These are phyloP conservation scores for Aethes cnicana DNA, from an alignment of 2,888 invertebrate species.

Conservation along the genomic window DNA sequence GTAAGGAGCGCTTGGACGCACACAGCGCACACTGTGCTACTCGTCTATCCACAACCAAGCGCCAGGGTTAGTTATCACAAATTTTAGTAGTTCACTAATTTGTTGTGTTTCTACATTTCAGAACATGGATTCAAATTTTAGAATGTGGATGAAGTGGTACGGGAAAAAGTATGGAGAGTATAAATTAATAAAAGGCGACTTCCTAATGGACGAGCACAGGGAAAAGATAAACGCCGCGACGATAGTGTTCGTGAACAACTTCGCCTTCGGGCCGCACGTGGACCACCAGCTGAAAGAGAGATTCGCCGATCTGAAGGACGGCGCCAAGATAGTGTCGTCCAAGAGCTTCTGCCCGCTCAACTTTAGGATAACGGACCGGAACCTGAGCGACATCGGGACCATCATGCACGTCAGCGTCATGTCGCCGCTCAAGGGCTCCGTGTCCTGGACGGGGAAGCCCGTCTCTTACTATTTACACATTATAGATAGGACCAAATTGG, in stretches of 20 bases:
- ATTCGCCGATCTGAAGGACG: slow-evolving; percentile 97
- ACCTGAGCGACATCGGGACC: slow-evolving; percentile 98
- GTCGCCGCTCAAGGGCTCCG: slow-evolving; percentile 96
- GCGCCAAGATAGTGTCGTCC: slow-evolving; percentile 98
- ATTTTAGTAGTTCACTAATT: no score
- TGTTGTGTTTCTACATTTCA: slow-evolving; percentile 67
- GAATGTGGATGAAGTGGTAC: slow-evolving; percentile 98
- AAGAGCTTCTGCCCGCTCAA: slow-evolving; percentile 99
- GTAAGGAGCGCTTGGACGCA: no score
- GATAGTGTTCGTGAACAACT: slow-evolving; percentile 99
- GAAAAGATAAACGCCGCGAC: slow-evolving; percentile 97
- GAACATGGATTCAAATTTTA: slow-evolving; percentile 95
- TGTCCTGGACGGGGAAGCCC: slow-evolving; percentile 99
- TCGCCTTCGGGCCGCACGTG: slow-evolving; percentile 98
- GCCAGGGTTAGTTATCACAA: no score
- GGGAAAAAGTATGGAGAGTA: slow-evolving; percentile 97
- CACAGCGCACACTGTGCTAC: no score
- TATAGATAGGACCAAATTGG: slow-evolving; percentile 98
- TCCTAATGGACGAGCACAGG: slow-evolving; percentile 94
- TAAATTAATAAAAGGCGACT: slow-evolving; percentile 96
- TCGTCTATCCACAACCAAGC: no score
- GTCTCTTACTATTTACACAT: slow-evolving; percentile 99
- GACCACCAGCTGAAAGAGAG: slow-evolving; percentile 98
- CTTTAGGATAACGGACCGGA: slow-evolving; percentile 98
- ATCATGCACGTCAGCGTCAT: slow-evolving; percentile 99